phyloP scores from a whole-genome alignment of 2,888 invertebrate genomes.

The Nephrotoma flavescens region DNA sequence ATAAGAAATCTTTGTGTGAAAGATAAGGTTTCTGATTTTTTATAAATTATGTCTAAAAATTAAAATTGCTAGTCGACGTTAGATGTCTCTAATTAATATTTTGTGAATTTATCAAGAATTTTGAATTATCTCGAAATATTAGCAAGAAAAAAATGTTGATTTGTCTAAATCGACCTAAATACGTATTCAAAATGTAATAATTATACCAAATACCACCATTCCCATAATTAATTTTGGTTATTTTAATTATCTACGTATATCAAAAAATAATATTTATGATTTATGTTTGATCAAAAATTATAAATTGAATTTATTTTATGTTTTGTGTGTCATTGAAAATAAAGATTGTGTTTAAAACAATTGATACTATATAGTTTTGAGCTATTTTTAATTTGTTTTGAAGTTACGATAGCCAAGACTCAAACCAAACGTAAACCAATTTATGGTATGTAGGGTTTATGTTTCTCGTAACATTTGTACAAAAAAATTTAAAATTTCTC shows the following conservation, averaged over 20 bases:
- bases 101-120: too few species aligned
- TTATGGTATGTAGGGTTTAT: neutral
- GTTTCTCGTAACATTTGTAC: neutral
- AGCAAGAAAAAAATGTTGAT: too few species aligned
- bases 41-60: too few species aligned
- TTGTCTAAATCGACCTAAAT: too few species aligned
- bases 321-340: neutral
- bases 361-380: neutral
- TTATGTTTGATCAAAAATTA: neutral
- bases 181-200: too few species aligned
- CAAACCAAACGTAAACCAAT: neutral
- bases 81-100: too few species aligned
- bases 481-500: neutral
- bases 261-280: neutral
- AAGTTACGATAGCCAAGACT: neutral
- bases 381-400: neutral
- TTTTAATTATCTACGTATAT: neutral
- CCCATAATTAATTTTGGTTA: neutral
- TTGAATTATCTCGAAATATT: too few species aligned
- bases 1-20: too few species aligned
- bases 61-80: too few species aligned
- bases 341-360: neutral
- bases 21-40: too few species aligned
- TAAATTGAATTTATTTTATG: neutral
- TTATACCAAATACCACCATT: too few species aligned